Evolutionary conservation across 2,113 vertebrate genomes (phyloP), one percentile per base, ranked within the genome.

Genomic region (Elanus axillaris): DNA sequence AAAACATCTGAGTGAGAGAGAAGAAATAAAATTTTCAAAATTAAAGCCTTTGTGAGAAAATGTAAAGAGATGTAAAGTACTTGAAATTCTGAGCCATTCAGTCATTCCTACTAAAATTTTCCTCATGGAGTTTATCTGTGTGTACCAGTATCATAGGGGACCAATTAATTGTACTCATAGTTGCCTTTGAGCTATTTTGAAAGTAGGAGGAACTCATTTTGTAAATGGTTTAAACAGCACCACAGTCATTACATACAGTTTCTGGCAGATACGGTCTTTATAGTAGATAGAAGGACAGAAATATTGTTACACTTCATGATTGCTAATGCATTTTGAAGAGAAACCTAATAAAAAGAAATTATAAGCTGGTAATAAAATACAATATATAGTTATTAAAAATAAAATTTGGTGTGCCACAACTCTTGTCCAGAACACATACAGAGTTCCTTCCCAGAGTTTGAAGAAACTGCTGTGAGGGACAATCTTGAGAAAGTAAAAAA

Each of bases 171-270:
- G 80, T 56, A 67, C 50, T 94, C 83, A 14, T 64, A 74, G 89
- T 91, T 96, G 96, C 94, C 94, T 94, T 86, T 81, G 82, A 96
- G 92, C 80, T 95, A 90, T 92, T 96, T 93, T 94, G 89, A 89
- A 94, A 94, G 89, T 89, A 93, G 84, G 83, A 86, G 77, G 73
- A 78, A 96, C 76, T 93, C 29, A 79, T 91, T 97, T 85, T 73
- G 80, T 87, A 95, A 95, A 96, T 90, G 82, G 88, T 92, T 95
- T 96, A 85, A 97, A 84, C 95, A 94, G 72, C 86, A 68, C 43
- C 84, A 26, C n/a, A 88, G 47, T 92, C 47, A 84, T 93, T 90
- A 77, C 4, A 1, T 88, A 64, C 71, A 64, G 56, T 92, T 92
- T 71, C 86, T 94, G 79, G 68, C 63, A 94, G 60, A 95, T 56